These are phyloP conservation scores for Girardinichthys multiradiatus DNA, from an alignment of 2,113 vertebrate genomes.

Conservation along the genomic window DNA sequence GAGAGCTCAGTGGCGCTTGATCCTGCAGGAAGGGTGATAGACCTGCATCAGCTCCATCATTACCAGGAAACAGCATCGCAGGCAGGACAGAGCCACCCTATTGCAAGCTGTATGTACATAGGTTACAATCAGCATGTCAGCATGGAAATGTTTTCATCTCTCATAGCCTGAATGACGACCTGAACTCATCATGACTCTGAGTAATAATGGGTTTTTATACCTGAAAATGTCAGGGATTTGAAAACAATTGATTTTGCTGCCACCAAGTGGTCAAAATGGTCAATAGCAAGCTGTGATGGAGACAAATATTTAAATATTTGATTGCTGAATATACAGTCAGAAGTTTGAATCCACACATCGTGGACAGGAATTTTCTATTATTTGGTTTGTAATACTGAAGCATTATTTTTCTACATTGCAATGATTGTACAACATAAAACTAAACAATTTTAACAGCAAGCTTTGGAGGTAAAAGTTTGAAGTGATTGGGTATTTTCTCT, in stretches of 20 bases:
- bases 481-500: too few relatives aligned
- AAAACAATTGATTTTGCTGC: not conserved
- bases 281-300: not conserved
- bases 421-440: too few relatives aligned
- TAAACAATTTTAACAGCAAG: too few relatives aligned
- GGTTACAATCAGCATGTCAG: not conserved
- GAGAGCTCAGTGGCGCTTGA: constrained; percentile 92
- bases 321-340: too few relatives aligned
- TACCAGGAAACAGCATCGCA: constrained; percentile 80
- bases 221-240: too few relatives aligned
- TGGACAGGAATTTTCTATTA: not conserved
- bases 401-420: too few relatives aligned
- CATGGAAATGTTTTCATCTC: not conserved
- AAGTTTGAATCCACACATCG: not conserved
- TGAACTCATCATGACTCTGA: not conserved
- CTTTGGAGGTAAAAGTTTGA: too few relatives aligned
- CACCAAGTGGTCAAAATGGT: not conserved
- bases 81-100: constrained; percentile 81
- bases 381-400: too few relatives aligned
- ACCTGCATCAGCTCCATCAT: constrained; percentile 83
- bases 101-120: constrained; percentile 86
- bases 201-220: not conserved
- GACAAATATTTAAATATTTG: not conserved
- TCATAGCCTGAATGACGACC: too few relatives aligned
- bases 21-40: constrained; percentile 78